Evolutionary conservation across 2,797 vertebrate species (phyloP).

Genomic region (Mus caroli): DNA sequence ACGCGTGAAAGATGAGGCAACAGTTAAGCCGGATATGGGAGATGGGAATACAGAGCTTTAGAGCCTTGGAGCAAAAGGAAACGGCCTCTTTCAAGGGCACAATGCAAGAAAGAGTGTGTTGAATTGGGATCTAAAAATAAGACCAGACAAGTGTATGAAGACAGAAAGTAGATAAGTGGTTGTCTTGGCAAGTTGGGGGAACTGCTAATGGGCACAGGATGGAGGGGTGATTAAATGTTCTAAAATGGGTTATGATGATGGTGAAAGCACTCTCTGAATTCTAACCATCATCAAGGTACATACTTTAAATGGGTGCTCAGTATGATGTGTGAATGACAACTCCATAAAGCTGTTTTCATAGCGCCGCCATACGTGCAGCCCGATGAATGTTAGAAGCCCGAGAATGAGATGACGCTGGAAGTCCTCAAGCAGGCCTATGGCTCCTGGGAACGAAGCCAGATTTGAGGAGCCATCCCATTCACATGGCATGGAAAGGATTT

Average conservation of each 20-base stretch:
- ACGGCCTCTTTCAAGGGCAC: background rate
- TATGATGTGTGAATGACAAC: background rate
- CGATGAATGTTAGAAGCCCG: background rate
- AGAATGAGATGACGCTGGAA: background rate
- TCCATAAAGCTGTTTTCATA: background rate
- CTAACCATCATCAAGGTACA: background rate
- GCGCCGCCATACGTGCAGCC: background rate
- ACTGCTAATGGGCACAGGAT: background rate
- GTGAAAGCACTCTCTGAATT: background rate
- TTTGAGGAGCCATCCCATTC: background rate
- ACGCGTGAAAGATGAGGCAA: background rate
- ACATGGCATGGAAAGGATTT: background rate
- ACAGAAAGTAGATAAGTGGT: slow-evolving; percentile 12
- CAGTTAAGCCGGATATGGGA: background rate
- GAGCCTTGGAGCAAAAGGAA: background rate
- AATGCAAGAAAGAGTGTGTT: background rate
- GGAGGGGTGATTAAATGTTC: background rate
- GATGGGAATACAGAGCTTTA: background rate
- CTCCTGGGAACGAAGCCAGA: rapidly evolving
- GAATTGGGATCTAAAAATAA: slow-evolving; percentile 49
- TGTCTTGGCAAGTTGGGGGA: background rate
- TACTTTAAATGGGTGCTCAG: background rate
- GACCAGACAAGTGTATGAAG: background rate
- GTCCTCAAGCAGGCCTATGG: background rate
- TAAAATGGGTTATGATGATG: background rate